Evolutionary conservation across 2,113 vertebrate genomes (phyloP).

Genomic region (Gopherus flavomarginatus): DNA sequence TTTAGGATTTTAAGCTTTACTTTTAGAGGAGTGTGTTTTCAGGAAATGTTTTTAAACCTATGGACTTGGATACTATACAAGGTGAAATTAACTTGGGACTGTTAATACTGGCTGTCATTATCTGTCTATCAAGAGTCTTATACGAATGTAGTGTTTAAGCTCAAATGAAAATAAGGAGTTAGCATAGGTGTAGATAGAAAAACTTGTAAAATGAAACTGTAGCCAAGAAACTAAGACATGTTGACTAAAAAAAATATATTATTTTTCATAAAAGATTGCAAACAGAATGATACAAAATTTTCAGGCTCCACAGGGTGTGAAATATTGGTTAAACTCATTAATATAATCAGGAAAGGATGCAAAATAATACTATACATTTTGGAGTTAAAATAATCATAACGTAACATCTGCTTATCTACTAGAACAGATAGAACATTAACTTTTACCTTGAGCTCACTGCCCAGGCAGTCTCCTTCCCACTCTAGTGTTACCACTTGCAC

Average conservation of each 20-base stretch:
- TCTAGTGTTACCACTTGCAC: neutral
- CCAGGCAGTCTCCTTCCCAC: fast-evolving
- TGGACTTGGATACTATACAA: fast-evolving
- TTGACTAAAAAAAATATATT: no score
- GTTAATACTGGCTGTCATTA: neutral
- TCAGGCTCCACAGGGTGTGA: neutral
- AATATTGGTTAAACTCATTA: fast-evolving
- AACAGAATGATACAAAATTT: neutral
- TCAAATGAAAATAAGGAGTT: neutral
- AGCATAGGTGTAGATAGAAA: neutral
- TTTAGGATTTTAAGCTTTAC: fast-evolving
- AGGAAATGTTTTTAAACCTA: neutral
- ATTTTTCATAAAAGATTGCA: no score
- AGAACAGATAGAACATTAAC: fast-evolving
- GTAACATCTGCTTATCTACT: fast-evolving
- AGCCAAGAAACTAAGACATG: neutral
- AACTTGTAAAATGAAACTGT: neutral
- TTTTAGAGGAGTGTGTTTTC: neutral
- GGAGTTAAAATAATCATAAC: neutral
- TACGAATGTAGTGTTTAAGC: neutral
- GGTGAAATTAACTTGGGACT: neutral
- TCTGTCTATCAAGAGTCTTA: neutral
- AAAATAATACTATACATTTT: neutral
- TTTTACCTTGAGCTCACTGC: neutral
- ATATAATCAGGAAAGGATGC: fast-evolving